phyloP scores from a whole-genome alignment of 2,888 invertebrate species.

The Apoda limacodes region DNA sequence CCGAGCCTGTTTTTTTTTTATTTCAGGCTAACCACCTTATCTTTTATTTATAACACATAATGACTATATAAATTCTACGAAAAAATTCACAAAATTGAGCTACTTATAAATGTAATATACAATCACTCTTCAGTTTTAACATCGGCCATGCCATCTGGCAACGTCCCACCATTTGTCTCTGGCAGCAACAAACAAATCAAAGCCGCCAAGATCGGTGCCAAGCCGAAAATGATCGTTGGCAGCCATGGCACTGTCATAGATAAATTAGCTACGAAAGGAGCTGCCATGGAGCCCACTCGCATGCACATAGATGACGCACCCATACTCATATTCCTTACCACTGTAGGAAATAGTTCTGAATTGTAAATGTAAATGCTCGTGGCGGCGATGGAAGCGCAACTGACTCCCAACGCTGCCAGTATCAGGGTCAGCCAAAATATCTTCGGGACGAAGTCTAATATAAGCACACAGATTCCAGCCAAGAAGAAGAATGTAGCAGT shows the following conservation, averaged over 20 bases:
- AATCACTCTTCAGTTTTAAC: too few relatives aligned
- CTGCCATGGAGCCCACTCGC: slow-evolving; percentile 85
- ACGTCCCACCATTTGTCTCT: slow-evolving; percentile 78
- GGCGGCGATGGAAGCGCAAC: slow-evolving; percentile 83
- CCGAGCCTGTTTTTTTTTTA: too few relatives aligned
- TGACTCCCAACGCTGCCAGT: slow-evolving; percentile 80
- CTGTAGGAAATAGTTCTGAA: slow-evolving; percentile 90
- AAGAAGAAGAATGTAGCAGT: slow-evolving; percentile 69
- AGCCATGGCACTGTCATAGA: slow-evolving; percentile 65
- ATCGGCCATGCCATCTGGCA: slow-evolving; percentile 83
- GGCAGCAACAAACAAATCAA: slow-evolving; percentile 75
- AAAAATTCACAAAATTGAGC: too few relatives aligned
- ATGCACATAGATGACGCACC: slow-evolving; percentile 87
- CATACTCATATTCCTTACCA: slow-evolving; percentile 86
- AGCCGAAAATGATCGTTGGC: slow-evolving; percentile 79
- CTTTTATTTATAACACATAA: too few relatives aligned
- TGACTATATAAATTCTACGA: too few relatives aligned
- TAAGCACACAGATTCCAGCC: slow-evolving; percentile 71
- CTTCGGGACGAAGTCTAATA: slow-evolving; percentile 66
- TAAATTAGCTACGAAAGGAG: slow-evolving; percentile 82
- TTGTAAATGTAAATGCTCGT: slow-evolving; percentile 87
- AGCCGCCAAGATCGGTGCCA: slow-evolving; percentile 74
- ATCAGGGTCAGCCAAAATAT: slow-evolving; percentile 67
- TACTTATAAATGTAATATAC: too few relatives aligned
- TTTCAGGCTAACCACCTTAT: too few relatives aligned